Evolutionary conservation across 2,113 vertebrate species (phyloP), one percentile per base, ranked within the genome.

Genomic region (Trachemys scripta): DNA sequence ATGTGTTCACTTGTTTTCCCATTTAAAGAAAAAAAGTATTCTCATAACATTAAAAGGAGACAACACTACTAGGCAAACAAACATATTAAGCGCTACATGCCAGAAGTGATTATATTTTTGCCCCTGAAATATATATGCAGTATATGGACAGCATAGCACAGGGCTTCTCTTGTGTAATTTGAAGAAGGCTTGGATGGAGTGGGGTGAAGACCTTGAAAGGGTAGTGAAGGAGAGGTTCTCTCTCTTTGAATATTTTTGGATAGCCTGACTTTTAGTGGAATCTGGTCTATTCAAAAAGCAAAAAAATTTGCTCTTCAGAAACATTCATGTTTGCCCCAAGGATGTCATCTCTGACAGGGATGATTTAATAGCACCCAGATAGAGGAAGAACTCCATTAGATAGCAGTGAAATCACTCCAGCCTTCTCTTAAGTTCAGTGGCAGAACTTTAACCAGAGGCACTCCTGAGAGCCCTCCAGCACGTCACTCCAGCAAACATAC

Each of bases 311-410:
- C 91, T 93, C 54, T 95, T 82, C 83, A 88, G 57, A 88, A 86
- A 49, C 82, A 87, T 51, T 96, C 81, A 16, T 75, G 35, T 59
- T 97, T 88, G 53, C 94, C 50, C 7, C 8, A 65, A 83, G 93
- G 83, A 59, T 35, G 4, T 88, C 2, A n/a, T 96, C 49, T 95
- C 92, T 95, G 95, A 92, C 92, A 94, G 75, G 95, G 89, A 90
- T 65, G 50, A 96, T 95, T 97, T 93, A 96, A 80, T 81, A 90
- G 65, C 83, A 94, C 82, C 84, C 87, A 69, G 0, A 92, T 62
- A 76, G 82, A 84, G 59, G 16, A 50, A 95, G 80, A 42, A 54
- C n/a, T 24, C n/a, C 89, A 4, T 86, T 89, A 53, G 3, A 65
- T 45, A 24, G 51, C 62, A 95, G 84, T 75, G 8, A 96, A 95